phyloP scores from a whole-genome alignment of 2,797 vertebrate genomes.

The Graptemys geographica region DNA sequence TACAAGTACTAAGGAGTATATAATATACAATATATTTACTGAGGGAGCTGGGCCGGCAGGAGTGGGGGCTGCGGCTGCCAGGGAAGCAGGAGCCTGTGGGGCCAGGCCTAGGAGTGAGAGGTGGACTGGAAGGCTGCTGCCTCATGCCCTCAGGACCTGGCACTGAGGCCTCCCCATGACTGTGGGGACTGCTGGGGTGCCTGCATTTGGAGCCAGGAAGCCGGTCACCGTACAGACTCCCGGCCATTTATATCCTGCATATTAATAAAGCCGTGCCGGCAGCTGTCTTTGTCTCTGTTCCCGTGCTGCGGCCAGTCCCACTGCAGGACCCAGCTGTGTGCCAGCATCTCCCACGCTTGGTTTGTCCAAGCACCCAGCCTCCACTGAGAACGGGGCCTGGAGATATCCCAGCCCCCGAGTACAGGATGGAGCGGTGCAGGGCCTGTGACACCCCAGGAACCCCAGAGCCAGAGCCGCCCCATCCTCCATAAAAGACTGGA shows the following conservation, averaged over 20 bases:
- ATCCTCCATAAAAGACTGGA: no score
- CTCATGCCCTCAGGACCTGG: neutral
- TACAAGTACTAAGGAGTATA: neutral
- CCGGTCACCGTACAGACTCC: neutral
- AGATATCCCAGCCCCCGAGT: accelerated
- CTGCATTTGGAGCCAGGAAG: neutral
- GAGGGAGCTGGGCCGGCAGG: neutral
- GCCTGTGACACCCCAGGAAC: neutral
- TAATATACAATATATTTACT: neutral
- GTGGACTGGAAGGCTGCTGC: neutral
- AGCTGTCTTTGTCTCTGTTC: neutral
- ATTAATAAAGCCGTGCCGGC: neutral
- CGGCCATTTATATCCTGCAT: neutral
- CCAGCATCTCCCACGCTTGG: neutral
- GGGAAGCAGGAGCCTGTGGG: no score
- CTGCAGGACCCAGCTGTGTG: neutral
- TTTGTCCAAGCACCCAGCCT: neutral
- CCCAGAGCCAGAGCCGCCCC: no score
- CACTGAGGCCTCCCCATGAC: neutral
- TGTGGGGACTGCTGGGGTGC: neutral
- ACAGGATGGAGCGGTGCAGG: no score
- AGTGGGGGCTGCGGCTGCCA: neutral
- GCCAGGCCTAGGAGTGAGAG: neutral
- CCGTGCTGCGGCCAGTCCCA: neutral
- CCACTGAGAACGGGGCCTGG: neutral